Conservation (phyloP, 2,888 invertebrate genomes). For the Acleris holmiana region DNA sequence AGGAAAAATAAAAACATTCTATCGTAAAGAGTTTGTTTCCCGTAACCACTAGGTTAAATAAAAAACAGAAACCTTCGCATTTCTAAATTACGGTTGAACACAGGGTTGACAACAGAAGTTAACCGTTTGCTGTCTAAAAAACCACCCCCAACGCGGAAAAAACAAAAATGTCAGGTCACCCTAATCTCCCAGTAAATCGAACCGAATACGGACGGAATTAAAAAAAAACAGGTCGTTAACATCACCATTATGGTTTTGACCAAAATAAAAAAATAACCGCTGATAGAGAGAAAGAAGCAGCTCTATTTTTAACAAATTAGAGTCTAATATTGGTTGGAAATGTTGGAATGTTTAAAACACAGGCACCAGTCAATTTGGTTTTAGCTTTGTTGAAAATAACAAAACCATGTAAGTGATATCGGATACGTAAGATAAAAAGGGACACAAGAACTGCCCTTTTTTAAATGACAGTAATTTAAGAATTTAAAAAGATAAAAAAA, state of each 20-base stretch:
- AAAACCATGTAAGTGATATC: conserved; percentile 30
- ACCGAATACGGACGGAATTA: conserved; percentile 12
- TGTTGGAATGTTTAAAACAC: too few species aligned
- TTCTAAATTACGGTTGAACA: conserved; percentile 3
- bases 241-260: conserved; percentile 45
- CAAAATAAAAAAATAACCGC: conserved; percentile 31
- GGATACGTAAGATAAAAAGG: conserved; percentile 21
- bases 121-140: conserved; percentile 47
- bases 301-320: too few species aligned
- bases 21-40: neutral
- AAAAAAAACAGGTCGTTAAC: conserved; percentile 42
- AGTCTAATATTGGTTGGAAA: too few species aligned
- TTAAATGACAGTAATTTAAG: neutral
- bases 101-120: conserved; percentile 41
- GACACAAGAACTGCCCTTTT: conserved; percentile 10
- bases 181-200: conserved; percentile 34
- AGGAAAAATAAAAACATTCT: too few species aligned
- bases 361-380: conserved; percentile 11
- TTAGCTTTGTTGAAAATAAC: conserved; percentile 5
- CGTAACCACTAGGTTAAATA: neutral
- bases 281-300: too few species aligned
- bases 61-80: conserved; percentile 37
- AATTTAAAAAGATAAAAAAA: neutral
- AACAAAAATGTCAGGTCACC: conserved; percentile 38
- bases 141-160: conserved; percentile 46